Conservation (phyloP, 2,888 invertebrate species). For the Gymnoscelis rufifasciata region DNA sequence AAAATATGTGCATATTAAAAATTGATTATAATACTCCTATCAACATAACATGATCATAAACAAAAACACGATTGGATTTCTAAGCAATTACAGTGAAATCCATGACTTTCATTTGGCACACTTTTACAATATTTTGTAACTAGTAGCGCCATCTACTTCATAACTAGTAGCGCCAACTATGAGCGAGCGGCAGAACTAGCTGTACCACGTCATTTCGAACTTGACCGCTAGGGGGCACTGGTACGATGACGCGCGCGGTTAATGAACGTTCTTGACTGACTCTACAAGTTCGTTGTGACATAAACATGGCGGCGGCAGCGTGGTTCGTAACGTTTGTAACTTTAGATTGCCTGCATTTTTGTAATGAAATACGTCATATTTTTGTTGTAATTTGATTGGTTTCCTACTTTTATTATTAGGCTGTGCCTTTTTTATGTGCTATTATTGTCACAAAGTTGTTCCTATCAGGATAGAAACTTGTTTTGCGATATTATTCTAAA, state of each 20-base stretch:
- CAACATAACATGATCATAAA: background rate
- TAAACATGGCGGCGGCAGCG: slow-evolving; percentile 26
- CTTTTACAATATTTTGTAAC: too few relatives aligned
- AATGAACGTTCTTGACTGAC: slow-evolving; percentile 78
- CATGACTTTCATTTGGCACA: slow-evolving; percentile 24
- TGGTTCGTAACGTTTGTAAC: background rate
- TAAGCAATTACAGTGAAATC: slow-evolving; percentile 10
- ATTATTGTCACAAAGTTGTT: too few relatives aligned
- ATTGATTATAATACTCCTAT: background rate
- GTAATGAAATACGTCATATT: background rate
- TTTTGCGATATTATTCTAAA: too few relatives aligned
- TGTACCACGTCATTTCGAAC: slow-evolving; percentile 64
- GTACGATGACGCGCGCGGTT: slow-evolving; percentile 67
- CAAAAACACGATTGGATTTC: slow-evolving; percentile 9
- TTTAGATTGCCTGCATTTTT: background rate
- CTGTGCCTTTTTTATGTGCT: too few relatives aligned
- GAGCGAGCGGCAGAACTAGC: slow-evolving; percentile 40
- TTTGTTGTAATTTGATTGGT: too few relatives aligned
- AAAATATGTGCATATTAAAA: too few relatives aligned
- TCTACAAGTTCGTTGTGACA: slow-evolving; percentile 63
- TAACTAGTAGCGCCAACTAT: slow-evolving; percentile 60
- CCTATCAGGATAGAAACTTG: too few relatives aligned
- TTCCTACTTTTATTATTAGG: too few relatives aligned
- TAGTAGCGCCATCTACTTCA: too few relatives aligned
- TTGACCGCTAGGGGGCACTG: slow-evolving; percentile 75